phyloP scores from a whole-genome alignment of 2,797 vertebrate genomes.

The Sibirionetta formosa region DNA sequence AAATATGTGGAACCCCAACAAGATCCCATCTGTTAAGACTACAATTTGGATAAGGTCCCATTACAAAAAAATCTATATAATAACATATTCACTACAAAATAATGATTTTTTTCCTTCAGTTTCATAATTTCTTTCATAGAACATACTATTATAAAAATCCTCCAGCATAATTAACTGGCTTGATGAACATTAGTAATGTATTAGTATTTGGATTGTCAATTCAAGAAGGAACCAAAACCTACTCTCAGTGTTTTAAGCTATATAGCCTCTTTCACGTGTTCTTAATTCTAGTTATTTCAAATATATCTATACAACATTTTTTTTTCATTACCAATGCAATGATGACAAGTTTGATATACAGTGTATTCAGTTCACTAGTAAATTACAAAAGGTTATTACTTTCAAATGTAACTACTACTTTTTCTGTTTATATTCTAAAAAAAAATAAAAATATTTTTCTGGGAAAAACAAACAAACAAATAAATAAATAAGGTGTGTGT shows the following conservation, averaged over 20 bases:
- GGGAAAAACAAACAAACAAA: neutral
- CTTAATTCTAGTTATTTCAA: conserved; percentile 20
- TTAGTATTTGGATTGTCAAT: neutral
- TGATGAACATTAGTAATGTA: conserved; percentile 35
- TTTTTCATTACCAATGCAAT: neutral
- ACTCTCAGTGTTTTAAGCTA: neutral
- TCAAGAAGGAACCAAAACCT: neutral
- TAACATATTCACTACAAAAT: conserved; percentile 68
- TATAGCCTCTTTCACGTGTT: neutral
- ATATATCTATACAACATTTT: neutral
- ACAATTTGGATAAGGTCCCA: conserved; percentile 84
- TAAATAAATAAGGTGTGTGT: too few species aligned
- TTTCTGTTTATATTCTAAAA: neutral
- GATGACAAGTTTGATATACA: neutral
- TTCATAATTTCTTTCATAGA: conserved; percentile 27
- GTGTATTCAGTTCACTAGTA: neutral
- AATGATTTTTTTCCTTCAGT: conserved; percentile 8
- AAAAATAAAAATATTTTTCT: neutral
- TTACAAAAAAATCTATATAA: conserved; percentile 83
- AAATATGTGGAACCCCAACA: conserved; percentile 90
- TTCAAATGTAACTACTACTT: neutral
- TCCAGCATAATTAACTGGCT: conserved; percentile 9
- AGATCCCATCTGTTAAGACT: conserved; percentile 87
- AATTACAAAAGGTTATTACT: neutral
- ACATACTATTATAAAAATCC: conserved; percentile 17